These are phyloP conservation scores for Acrocephalus scirpaceus DNA, from an alignment of 2,797 vertebrate species.

Conservation along the genomic window DNA sequence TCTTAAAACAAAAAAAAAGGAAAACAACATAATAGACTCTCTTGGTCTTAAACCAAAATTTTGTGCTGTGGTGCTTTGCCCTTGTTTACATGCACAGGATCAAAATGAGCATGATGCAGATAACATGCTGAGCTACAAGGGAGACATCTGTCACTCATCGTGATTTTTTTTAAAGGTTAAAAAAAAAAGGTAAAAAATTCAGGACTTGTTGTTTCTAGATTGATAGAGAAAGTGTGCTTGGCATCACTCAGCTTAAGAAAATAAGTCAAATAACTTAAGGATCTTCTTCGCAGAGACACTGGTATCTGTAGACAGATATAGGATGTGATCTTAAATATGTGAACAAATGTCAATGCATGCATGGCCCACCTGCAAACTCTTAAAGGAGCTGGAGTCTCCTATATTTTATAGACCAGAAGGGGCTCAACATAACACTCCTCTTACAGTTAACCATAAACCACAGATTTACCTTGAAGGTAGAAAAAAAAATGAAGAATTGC, in stretches of 20 bases:
- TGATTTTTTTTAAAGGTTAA: not conserved
- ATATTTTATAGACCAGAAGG: not conserved
- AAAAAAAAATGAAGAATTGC: not conserved
- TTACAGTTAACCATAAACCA: not conserved
- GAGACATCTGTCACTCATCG: not conserved
- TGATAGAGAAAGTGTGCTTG: not conserved
- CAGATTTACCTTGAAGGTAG: not conserved
- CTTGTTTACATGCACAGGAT: not conserved
- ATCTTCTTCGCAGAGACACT: fast-evolving
- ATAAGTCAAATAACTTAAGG: not conserved
- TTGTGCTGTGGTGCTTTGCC: not conserved
- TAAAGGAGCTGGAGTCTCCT: not conserved
- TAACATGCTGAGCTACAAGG: not conserved
- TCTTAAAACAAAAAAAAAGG: not conserved
- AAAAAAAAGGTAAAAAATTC: not conserved
- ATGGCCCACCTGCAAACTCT: not conserved
- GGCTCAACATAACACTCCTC: not conserved
- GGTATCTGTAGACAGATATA: not conserved
- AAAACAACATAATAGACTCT: not conserved
- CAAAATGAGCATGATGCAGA: not conserved
- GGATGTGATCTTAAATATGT: not conserved
- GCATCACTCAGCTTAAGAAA: not conserved
- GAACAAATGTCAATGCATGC: not conserved
- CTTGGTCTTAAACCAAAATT: not conserved
- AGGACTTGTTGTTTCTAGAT: not conserved